Base-by-base conservation (phyloP, 2,888 invertebrate genomes). In the Nemotelus nigrinus region DNA sequence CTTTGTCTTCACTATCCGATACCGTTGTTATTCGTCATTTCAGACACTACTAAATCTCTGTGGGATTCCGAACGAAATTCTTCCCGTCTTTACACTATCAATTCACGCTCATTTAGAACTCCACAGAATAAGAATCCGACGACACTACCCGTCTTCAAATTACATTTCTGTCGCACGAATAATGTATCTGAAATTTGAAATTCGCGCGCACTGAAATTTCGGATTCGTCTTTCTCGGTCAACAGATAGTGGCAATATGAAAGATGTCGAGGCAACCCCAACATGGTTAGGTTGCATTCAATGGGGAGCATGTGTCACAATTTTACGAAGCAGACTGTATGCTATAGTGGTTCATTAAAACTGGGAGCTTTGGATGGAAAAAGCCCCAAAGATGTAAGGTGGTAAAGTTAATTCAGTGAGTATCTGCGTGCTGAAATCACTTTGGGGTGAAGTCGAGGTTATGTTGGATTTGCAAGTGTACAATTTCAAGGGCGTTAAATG, bases 241-340 rank as follows among this genome's bases (percentile, higher is more conserved):
- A 44, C 70, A 70, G 70, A 70, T 70, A 70, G n/a, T 41, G 45
- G 41, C n/a, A 55, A 43, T 70, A 70, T 70, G 70, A 70, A 55
- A 50, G 6, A 70, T 10, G 39, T 53, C 43, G 70, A 55, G 70
- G 55, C 70, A 70, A 70, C 70, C 70, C 70, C 70, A 70, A 70
- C 41, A 8, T 47, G 50, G 7, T 43, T n/a, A 43, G 5, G 43
- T 6, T 53, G 10, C 55, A 70, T 55, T 7, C 8, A 8, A 4
- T 8, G 55, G 44, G 44, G 43, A 43, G 55, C 3, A 25, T 10
- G 70, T 43, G 70, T 45, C 3, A 7, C 5, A 25, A 53, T 53
- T 70, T 53, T 50, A 68, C 47, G 55, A 55, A 55, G 70, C 43
- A 4, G 53, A 70, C 70, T 70, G 70, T 70, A 48, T 6, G 39